A percentile compares a stretch with the other conserved stretches of the same genome.
Evolutionary conservation across 30 jellyfish, hydroid and myxozoan species (phyloP).

Genomic region (Phacellophora camtschatica): DNA sequence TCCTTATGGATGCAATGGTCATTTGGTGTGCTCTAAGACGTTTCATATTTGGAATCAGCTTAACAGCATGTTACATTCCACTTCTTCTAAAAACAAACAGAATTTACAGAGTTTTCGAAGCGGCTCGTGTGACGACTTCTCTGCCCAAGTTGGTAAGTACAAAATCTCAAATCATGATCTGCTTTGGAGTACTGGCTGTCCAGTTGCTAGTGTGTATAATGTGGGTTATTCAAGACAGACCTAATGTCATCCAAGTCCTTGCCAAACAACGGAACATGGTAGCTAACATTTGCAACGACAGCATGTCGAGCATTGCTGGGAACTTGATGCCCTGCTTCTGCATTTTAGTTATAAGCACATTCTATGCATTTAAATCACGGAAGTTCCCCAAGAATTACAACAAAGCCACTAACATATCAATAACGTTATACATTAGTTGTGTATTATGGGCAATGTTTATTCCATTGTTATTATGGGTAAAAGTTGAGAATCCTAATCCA

Average conservation of each 20-base stretch:
- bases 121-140: conserved; percentile 44
- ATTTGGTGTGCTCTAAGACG: conserved; percentile 55
- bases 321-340: conserved; percentile 66
- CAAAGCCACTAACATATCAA: conserved; percentile 77
- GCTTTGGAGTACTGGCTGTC: conserved; percentile 60
- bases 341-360: conserved; percentile 66
- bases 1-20: conserved; percentile 25
- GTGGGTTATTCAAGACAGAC: conserved; percentile 80
- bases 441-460: conserved; percentile 67
- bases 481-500: conserved; percentile 11
- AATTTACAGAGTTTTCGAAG: conserved; percentile 67
- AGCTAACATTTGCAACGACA: conserved; percentile 32
- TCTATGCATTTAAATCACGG: conserved; percentile 85
- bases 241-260: conserved; percentile 39
- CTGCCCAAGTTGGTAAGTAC: conserved; percentile 63
- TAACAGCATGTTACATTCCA: conserved; percentile 81
- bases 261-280: conserved; percentile 49
- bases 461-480: conserved; percentile 13
- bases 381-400: conserved; percentile 86
- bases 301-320: conserved; percentile 18
- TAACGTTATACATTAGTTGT: conserved; percentile 83
- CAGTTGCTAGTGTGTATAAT: conserved; percentile 62
- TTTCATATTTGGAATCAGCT: conserved; percentile 73
- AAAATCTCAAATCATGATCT: conserved; percentile 74
- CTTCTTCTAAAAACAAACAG: conserved; percentile 76